Base-by-base conservation (phyloP, 2,113 vertebrate genomes). In the Campylorhamphus procurvoides region DNA sequence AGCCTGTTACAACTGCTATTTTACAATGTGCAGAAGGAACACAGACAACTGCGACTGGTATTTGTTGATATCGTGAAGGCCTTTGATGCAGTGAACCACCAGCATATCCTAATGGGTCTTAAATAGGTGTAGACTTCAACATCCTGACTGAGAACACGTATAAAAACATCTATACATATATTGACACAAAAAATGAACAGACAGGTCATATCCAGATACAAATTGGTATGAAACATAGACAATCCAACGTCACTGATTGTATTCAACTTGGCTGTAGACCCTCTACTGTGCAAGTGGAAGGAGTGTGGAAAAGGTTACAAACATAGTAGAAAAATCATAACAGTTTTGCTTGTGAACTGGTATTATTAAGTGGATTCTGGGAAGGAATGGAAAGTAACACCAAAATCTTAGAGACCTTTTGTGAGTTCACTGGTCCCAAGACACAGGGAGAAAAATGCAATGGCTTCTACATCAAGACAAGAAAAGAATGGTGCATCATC, bases 251-350 rank as follows among this genome's bases (percentile, higher is more conserved):
- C 20, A 42, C 40, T 42, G 40, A 42, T 42, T 33, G 23, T 73
- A 15, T 73, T 73, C 10, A 73, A 18, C 4, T 24, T 55, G 22
- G 29, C 50, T 1, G 18, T 55, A 29, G 37, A 73, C 16, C 37
- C 50, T 31, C 18, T 46, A 8, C 4, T 74, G 3, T 44, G 53
- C 5, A 14, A 28, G 6, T 14, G 44, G 40, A 40, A 58, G 6
- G 13, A 27, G 0, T 5, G 5, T 0, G 18, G 40, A 1, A n/a
- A 12, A 9, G 71, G 39, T 0, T 20, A 15, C 39, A 24, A 20
- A 4, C 13, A 1, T 8, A 52, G 31, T n/a, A 2, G 1, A 6
- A 22, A 5, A 10, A 46, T 14, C 2, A 9, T 58, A 14, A 58
- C 33, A 6, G 52, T 52, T 56, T 74, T 1, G 23, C 53, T 0